A percentile compares a stretch with the other conserved stretches of the same genome.
phyloP scores from a whole-genome alignment of 2,797 vertebrate species.

The Neostethus bicornis region DNA sequence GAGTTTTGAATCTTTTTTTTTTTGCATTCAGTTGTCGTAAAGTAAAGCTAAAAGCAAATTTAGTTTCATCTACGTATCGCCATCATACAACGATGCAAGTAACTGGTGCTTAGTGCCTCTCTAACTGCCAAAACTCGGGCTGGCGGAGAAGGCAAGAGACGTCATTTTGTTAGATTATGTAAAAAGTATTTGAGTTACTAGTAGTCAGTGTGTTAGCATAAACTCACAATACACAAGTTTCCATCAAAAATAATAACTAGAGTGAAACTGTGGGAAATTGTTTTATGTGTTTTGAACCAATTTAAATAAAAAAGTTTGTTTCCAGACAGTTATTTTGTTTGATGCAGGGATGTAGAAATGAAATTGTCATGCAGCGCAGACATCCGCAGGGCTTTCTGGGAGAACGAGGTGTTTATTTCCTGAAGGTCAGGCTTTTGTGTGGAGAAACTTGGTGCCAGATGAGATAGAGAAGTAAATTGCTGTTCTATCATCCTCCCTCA shows the following conservation, averaged over 20 bases:
- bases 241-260: neutral
- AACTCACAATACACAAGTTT: neutral
- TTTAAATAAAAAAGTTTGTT: slow-evolving; percentile 25
- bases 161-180: too few relatives aligned
- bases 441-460: slow-evolving; percentile 88
- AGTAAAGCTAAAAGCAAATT: too few relatives aligned
- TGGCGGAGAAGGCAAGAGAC: too few relatives aligned
- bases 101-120: too few relatives aligned
- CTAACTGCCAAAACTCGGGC: too few relatives aligned
- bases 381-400: slow-evolving; percentile 49
- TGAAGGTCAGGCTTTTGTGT: slow-evolving; percentile 90
- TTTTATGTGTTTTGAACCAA: neutral
- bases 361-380: slow-evolving; percentile 65
- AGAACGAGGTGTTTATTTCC: slow-evolving; percentile 81
- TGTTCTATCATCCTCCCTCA: slow-evolving; percentile 80
- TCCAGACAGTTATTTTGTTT: slow-evolving; percentile 7
- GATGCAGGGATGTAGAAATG: slow-evolving; percentile 20
- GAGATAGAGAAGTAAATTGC: slow-evolving; percentile 90
- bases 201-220: too few relatives aligned
- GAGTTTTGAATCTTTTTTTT: too few relatives aligned
- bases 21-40: too few relatives aligned
- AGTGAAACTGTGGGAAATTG: too few relatives aligned
- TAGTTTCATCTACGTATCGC: too few relatives aligned
- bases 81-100: too few relatives aligned
- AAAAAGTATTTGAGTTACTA: too few relatives aligned